Evolutionary conservation across 2,888 invertebrate species (phyloP).

Genomic region (Eristalinus sepulchralis): DNA sequence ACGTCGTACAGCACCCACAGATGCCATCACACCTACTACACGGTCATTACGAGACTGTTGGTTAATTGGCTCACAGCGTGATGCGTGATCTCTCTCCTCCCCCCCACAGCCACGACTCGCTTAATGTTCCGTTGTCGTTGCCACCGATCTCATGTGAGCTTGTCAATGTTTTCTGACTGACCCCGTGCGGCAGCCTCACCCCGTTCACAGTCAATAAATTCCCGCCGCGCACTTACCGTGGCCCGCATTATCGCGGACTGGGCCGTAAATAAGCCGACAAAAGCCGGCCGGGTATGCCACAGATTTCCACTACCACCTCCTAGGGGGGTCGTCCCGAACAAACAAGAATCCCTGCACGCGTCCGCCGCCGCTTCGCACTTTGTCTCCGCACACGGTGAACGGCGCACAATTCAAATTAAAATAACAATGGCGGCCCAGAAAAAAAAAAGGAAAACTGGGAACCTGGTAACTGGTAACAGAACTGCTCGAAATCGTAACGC

Average conservation of each 20-base stretch:
- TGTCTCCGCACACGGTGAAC: slow-evolving; percentile 43
- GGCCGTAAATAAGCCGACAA: background rate
- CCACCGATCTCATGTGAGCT: background rate
- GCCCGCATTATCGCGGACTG: background rate
- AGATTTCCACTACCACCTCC: background rate
- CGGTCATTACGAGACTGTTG: background rate
- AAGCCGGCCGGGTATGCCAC: background rate
- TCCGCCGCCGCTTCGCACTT: slow-evolving; percentile 37
- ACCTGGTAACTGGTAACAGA: background rate
- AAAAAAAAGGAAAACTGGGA: background rate
- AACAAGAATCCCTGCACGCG: background rate
- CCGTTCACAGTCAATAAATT: background rate
- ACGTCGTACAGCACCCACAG: background rate
- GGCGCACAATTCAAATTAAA: slow-evolving; percentile 60
- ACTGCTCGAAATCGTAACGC: slow-evolving; percentile 22
- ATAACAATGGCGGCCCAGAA: slow-evolving; percentile 41
- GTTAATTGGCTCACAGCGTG: background rate
- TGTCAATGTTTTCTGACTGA: background rate
- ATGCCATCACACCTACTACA: background rate
- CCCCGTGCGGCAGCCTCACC: background rate
- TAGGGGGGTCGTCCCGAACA: background rate
- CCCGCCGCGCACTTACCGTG: background rate
- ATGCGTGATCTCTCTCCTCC: background rate
- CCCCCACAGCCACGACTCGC: background rate
- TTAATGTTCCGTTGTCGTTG: background rate